phyloP scores from a whole-genome alignment of 2,113 vertebrate species.

The Nesoenas mayeri region DNA sequence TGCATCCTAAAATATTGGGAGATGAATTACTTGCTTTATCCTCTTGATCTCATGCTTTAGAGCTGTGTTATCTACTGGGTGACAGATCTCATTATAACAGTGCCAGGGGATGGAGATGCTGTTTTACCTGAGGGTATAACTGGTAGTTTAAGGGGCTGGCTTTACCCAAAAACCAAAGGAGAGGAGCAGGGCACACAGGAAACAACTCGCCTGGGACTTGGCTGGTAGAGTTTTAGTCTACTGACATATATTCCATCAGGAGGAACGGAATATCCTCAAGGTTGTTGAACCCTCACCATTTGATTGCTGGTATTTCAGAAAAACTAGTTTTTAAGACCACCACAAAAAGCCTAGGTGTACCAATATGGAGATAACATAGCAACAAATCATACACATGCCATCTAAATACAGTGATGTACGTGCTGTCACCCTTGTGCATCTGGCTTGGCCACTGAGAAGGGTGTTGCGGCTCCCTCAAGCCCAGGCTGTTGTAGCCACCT shows the following conservation, averaged over 20 bases:
- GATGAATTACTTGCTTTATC: background rate
- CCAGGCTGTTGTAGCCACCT: background rate
- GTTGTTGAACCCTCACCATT: background rate
- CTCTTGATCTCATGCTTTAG: background rate
- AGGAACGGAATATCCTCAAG: background rate
- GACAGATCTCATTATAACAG: background rate
- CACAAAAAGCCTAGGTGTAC: background rate
- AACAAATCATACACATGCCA: background rate
- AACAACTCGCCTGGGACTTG: background rate
- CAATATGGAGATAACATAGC: background rate
- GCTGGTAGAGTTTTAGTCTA: background rate
- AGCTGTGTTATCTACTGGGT: background rate
- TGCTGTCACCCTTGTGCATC: background rate
- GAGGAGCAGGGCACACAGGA: background rate
- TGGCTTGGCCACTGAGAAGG: background rate
- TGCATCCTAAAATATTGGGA: background rate
- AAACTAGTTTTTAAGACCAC: background rate
- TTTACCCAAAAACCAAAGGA: background rate
- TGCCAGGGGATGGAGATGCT: background rate
- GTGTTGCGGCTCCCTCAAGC: accelerated
- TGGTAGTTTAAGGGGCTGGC: background rate
- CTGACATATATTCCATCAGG: background rate
- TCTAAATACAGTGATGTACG: accelerated
- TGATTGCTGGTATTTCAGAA: background rate
- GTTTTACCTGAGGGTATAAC: background rate